A percentile compares a stretch with the other conserved stretches of the same genome.
Conservation (phyloP, 1,140 invertebrate species). For the Saxidomus purpurata region DNA sequence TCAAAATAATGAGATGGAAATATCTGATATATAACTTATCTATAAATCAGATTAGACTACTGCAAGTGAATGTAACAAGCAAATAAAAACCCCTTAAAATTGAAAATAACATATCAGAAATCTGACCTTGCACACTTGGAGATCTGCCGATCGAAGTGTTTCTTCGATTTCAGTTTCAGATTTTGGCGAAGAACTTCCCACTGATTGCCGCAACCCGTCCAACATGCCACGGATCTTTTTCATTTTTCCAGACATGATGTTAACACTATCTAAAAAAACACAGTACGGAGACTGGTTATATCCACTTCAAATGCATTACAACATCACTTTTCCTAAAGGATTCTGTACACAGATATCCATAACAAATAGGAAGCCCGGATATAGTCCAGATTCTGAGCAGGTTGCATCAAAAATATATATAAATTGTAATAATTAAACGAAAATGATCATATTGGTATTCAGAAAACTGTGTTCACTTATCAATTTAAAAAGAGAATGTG, state of each 20-base stretch:
- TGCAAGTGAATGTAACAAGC: too few relatives aligned
- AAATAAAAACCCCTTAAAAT: too few relatives aligned
- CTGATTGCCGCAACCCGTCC: slow-evolving; percentile 81
- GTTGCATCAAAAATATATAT: slow-evolving; percentile 48
- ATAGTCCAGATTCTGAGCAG: slow-evolving; percentile 62
- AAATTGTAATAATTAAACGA: slow-evolving; percentile 69
- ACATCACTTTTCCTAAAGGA: not conserved
- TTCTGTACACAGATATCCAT: not conserved
- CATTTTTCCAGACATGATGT: slow-evolving; percentile 73
- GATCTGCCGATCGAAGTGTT: slow-evolving; percentile 81
- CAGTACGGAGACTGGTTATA: not conserved
- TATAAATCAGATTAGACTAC: too few relatives aligned
- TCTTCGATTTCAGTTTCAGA: slow-evolving; percentile 83
- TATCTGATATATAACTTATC: too few relatives aligned
- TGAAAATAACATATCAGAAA: too few relatives aligned
- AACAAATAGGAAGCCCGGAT: slow-evolving; percentile 64
- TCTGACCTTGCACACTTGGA: slow-evolving; percentile 83
- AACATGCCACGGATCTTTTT: slow-evolving; percentile 82
- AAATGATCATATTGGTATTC: not conserved
- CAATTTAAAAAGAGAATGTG: too few relatives aligned
- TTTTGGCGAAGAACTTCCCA: slow-evolving; percentile 78
- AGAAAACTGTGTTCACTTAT: too few relatives aligned
- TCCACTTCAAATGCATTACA: slow-evolving; percentile 31
- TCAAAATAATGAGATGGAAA: too few relatives aligned
- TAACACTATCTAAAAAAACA: slow-evolving; percentile 9